phyloP scores from a whole-genome alignment of 2,888 invertebrate species.

The Nemoura dubitans region DNA sequence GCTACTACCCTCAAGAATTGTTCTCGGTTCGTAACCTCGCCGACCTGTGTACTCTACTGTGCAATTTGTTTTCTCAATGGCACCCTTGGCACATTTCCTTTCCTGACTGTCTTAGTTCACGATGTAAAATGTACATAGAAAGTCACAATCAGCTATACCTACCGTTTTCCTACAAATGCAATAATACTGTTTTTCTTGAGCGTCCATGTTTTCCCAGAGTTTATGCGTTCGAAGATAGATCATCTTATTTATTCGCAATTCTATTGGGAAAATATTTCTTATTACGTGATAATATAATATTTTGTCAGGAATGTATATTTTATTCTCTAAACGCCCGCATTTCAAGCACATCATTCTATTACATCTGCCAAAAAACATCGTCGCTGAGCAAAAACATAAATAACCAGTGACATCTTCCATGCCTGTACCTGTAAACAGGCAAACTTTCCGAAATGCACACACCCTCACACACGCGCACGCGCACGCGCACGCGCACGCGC shows the following conservation, averaged over 20 bases:
- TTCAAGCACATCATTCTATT: background rate
- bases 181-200: background rate
- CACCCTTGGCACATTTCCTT: slow-evolving; percentile 36
- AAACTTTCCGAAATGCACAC: no score
- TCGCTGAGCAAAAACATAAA: background rate
- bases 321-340: background rate
- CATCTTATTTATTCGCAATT: background rate
- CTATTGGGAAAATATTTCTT: background rate
- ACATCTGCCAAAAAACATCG: background rate
- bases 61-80: slow-evolving; percentile 42
- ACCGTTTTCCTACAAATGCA: background rate
- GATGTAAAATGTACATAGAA: background rate
- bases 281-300: background rate
- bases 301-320: background rate
- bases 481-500: no score
- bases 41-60: slow-evolving; percentile 35
- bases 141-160: background rate
- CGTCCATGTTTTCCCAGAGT: no score
- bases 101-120: background rate
- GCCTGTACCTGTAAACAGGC: background rate
- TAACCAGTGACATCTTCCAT: background rate
- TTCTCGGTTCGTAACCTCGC: slow-evolving; percentile 16
- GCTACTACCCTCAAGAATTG: slow-evolving; percentile 14
- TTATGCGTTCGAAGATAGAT: background rate
- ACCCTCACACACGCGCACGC: no score